These are phyloP conservation scores for Chloroclysta siterata DNA, from an alignment of 2,888 invertebrate species.

Conservation along the genomic window DNA sequence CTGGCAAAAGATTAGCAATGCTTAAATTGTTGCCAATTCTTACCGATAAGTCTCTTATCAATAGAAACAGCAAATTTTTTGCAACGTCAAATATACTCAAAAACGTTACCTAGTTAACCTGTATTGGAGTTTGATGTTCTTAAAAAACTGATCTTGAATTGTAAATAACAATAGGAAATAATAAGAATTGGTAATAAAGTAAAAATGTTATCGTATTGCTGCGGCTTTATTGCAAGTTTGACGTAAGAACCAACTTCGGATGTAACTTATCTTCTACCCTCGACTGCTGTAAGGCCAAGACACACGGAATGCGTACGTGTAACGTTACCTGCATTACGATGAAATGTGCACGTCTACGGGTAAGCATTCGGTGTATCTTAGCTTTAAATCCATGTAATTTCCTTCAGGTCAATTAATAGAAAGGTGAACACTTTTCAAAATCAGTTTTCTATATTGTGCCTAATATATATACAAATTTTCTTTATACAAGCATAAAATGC, in stretches of 20 bases:
- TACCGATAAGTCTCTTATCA: too few relatives aligned
- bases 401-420: conserved; percentile 10
- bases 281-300: conserved; percentile 7
- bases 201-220: neutral
- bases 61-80: too few relatives aligned
- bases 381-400: neutral
- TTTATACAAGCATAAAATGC: conserved; percentile 26
- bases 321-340: neutral
- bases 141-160: neutral
- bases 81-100: too few relatives aligned
- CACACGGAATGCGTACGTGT: neutral
- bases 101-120: too few relatives aligned
- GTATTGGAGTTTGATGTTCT: neutral
- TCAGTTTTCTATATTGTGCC: conserved; percentile 7
- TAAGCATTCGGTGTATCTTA: neutral
- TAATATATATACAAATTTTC: neutral
- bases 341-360: neutral
- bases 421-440: neutral
- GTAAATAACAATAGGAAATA: neutral
- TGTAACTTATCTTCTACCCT: conserved; percentile 10
- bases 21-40: too few relatives aligned
- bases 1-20: too few relatives aligned
- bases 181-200: too few relatives aligned
- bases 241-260: conserved; percentile 19
- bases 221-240: neutral